Conservation (phyloP, 1,140 invertebrate genomes). For the Dinothrombium tinctorium region DNA sequence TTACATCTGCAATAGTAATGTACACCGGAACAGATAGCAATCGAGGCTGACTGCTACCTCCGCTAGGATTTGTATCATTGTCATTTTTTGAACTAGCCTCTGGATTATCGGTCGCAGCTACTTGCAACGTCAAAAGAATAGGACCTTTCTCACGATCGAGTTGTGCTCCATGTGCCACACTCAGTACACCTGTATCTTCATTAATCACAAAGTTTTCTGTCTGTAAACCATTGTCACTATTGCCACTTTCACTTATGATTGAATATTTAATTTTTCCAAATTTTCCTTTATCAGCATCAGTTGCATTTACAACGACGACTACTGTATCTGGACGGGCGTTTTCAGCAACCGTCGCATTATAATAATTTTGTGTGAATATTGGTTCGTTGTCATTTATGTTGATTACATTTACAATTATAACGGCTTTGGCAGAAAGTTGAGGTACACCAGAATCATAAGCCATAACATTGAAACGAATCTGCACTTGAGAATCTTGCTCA, state of each 20-base stretch:
- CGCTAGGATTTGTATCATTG: too few relatives aligned
- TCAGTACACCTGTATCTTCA: constrained; percentile 61
- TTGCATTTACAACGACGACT: constrained; percentile 81
- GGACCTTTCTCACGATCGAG: constrained; percentile 3
- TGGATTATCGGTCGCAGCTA: constrained; percentile 1
- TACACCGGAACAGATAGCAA: constrained; percentile 11
- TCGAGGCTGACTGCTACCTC: neutral
- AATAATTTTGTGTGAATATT: constrained; percentile 83
- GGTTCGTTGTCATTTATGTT: constrained; percentile 73
- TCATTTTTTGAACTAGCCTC: neutral
- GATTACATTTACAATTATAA: constrained; percentile 41
- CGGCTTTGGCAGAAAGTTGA: constrained; percentile 41
- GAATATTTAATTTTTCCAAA: constrained; percentile 5
- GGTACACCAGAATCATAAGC: constrained; percentile 63
- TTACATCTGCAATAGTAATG: constrained; percentile 21
- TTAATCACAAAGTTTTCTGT: constrained; percentile 47
- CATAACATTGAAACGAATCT: constrained; percentile 45
- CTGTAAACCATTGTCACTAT: neutral
- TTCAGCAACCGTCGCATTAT: constrained; percentile 78
- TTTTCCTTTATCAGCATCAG: constrained; percentile 65
- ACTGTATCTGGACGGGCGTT: constrained; percentile 60
- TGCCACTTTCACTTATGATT: neutral
- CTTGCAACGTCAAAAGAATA: neutral
- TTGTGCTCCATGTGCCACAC: constrained; percentile 27
- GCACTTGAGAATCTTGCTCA: neutral